phyloP scores from a whole-genome alignment of 2,888 invertebrate genomes.

The Eupithecia dodoneata region DNA sequence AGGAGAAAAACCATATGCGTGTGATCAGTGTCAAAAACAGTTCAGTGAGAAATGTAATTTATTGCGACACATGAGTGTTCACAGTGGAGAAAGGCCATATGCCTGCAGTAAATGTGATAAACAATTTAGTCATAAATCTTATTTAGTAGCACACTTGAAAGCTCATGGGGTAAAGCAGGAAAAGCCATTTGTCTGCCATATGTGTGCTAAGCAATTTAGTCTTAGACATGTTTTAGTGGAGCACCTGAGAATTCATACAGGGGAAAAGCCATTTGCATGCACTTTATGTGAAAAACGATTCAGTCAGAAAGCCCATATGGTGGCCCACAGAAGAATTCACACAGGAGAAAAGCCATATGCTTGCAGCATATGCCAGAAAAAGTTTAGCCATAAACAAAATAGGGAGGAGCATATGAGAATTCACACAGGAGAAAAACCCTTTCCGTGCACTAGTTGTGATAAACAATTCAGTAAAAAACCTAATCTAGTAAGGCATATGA shows the following conservation, averaged over 20 bases:
- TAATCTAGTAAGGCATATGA: slow-evolving; percentile 10
- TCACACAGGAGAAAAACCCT: slow-evolving; percentile 10
- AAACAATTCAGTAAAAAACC: slow-evolving; percentile 15
- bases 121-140: slow-evolving; percentile 12
- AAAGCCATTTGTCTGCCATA: slow-evolving; percentile 5
- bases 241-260: slow-evolving; percentile 7
- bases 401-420: slow-evolving; percentile 10
- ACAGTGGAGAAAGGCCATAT: slow-evolving; percentile 1
- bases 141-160: slow-evolving; percentile 12
- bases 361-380: slow-evolving; percentile 8
- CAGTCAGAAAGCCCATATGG: slow-evolving; percentile 15
- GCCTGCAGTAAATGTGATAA: slow-evolving; percentile 3
- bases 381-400: slow-evolving; percentile 10
- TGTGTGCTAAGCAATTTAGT: slow-evolving; percentile 15
- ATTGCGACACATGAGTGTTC: slow-evolving; percentile 10
- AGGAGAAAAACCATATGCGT: slow-evolving; percentile 18
- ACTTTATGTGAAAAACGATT: slow-evolving; percentile 7
- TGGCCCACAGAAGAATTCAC: slow-evolving; percentile 7
- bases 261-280: slow-evolving; percentile 12
- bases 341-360: slow-evolving; percentile 12
- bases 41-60: slow-evolving; percentile 14
- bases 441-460: background rate
- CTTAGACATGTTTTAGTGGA: slow-evolving; percentile 4
- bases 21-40: slow-evolving; percentile 19
- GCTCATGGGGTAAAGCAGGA: slow-evolving; percentile 8